These are phyloP conservation scores for Protobothrops flavoviridis DNA, from an alignment of 2,113 vertebrate genomes.

Conservation along the genomic window DNA sequence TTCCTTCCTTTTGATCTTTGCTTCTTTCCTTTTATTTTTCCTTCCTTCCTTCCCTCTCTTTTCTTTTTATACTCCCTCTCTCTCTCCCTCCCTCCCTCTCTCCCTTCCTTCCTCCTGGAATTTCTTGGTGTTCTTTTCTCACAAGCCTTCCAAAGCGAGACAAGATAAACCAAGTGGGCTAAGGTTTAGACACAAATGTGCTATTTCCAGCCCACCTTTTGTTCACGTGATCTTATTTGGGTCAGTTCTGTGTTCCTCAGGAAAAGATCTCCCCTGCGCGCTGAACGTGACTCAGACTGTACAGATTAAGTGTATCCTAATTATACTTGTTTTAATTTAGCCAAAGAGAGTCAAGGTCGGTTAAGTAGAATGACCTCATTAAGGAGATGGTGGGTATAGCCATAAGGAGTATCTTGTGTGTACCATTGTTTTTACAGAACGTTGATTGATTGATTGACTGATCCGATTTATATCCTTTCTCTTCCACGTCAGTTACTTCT, in stretches of 20 bases:
- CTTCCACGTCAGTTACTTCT: neutral
- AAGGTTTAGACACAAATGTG: neutral
- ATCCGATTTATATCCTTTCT: neutral
- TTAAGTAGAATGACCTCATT: neutral
- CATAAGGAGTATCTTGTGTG: neutral
- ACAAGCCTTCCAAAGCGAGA: neutral
- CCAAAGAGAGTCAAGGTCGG: neutral
- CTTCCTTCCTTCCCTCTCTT: no score
- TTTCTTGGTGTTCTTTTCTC: neutral
- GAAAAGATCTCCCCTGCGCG: constrained; percentile 30
- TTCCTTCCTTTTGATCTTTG: no score
- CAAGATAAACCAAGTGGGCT: neutral
- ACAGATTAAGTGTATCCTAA: constrained; percentile 28
- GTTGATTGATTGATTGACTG: neutral
- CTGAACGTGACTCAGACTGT: constrained; percentile 40
- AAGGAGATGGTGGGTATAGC: neutral
- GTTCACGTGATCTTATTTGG: constrained; percentile 1
- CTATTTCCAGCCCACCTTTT: neutral
- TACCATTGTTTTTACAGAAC: neutral
- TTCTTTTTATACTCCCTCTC: neutral
- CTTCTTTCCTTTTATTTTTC: no score
- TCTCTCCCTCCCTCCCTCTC: neutral
- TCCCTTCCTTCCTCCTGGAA: neutral
- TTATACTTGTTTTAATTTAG: constrained; percentile 25
- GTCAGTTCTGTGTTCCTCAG: neutral